Conservation (phyloP, 1,140 invertebrate species). For the Lethrus apterus region DNA sequence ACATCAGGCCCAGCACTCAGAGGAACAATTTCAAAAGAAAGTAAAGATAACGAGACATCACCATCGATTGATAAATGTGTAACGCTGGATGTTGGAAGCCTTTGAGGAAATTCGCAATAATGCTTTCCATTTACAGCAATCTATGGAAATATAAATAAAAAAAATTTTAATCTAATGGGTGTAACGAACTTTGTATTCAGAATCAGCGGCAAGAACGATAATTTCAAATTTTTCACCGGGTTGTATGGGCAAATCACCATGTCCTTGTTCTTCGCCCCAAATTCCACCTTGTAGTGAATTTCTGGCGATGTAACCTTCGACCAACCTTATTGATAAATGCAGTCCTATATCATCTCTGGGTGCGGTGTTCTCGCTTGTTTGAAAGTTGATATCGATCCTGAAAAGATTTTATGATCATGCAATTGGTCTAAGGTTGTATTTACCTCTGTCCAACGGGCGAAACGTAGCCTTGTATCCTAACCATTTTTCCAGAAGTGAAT, state of each 20-base stretch:
- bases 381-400: slow-evolving; percentile 51
- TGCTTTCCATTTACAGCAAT: slow-evolving; percentile 72
- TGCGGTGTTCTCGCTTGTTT: slow-evolving; percentile 47
- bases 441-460: slow-evolving; percentile 50
- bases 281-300: slow-evolving; percentile 60
- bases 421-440: slow-evolving; percentile 6
- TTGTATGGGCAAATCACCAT: slow-evolving; percentile 58
- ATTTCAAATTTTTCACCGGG: slow-evolving; percentile 66
- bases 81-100: slow-evolving; percentile 57
- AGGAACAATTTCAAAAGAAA: slow-evolving; percentile 39
- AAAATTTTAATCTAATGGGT: background rate
- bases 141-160: slow-evolving; percentile 33
- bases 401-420: slow-evolving; percentile 11
- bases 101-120: slow-evolving; percentile 67
- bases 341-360: slow-evolving; percentile 47
- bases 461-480: slow-evolving; percentile 51
- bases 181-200: slow-evolving; percentile 62
- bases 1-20: background rate
- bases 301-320: slow-evolving; percentile 54
- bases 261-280: slow-evolving; percentile 75
- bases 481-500: slow-evolving; percentile 51
- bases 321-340: slow-evolving; percentile 50
- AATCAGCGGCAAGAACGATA: slow-evolving; percentile 58
- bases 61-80: slow-evolving; percentile 66
- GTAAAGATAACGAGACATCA: slow-evolving; percentile 55